Evolutionary conservation across 2,797 vertebrate species (phyloP), one percentile per base, ranked within the genome.

Genomic region (Carapus acus): DNA sequence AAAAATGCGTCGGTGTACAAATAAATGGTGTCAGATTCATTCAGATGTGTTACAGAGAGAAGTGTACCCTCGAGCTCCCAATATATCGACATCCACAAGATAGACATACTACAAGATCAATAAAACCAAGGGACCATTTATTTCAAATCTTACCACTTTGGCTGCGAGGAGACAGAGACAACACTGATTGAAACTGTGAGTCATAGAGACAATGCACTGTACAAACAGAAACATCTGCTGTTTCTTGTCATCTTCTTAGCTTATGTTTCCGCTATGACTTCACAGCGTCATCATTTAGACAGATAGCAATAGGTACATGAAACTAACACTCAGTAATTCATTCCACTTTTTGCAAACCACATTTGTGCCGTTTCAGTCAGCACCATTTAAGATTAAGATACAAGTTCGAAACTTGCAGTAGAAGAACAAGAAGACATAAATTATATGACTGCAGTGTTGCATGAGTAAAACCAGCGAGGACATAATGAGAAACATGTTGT

Each of bases 351-450:
- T 19, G 48, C 36, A 52, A 37, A 42, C 15, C 2, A 9, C 15
- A 49, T 56, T 49, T 43, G 57, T 62, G 27, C 29, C 43, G 14
- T 29, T 42, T 67, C 60, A 38, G 24, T 63, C 33, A 49, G 24
- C 53, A 58, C 29, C 14, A 15, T 39, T 16, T 66, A 52, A 53
- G 50, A 50, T 38, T 29, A 59, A 3, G 19, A 27, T 8, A 17
- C 17, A 43, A 48, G 54, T 18, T 51, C 22, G 38, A 38, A 53
- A 46, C 57, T 47, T 58, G 22, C 31, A 65, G 29, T 15, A 43
- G 46, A 48, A 50, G 15, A 68, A 51, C 21, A 27, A 20, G n/a
- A n/a, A n/a, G 20, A 49, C 17, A 61, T 65, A 47, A 52, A 64
- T 69, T 48, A 42, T 66, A 12, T 16, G 22, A 23, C 18, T 33